Evolutionary conservation across 2,888 invertebrate species (phyloP).

Genomic region (Octonoba sinensis): DNA sequence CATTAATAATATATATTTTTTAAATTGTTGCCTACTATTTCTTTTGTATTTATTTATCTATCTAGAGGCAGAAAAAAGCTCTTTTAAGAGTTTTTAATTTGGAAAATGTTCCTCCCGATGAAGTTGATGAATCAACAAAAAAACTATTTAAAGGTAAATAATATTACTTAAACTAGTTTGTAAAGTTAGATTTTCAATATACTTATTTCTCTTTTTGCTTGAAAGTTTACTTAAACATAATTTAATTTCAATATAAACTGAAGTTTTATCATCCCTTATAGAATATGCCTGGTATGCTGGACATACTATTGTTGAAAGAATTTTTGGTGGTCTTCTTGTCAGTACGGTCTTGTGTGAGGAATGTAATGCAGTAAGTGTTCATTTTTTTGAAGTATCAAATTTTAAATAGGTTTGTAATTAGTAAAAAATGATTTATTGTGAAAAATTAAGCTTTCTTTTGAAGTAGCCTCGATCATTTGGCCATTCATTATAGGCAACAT

Average conservation of each 20-base stretch:
- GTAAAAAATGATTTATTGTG: no score
- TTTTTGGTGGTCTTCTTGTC: conserved; percentile 93
- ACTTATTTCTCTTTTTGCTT: background rate
- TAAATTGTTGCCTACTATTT: no score
- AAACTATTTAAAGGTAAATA: conserved; percentile 78
- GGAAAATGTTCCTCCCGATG: conserved; percentile 81
- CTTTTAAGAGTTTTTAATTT: conserved; percentile 84
- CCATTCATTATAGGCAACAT: no score
- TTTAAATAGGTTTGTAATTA: background rate
- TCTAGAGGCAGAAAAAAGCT: conserved; percentile 82
- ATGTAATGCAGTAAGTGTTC: conserved; percentile 76
- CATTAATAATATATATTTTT: no score
- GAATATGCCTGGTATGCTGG: conserved; percentile 81
- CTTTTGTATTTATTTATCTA: background rate
- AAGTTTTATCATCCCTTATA: conserved; percentile 8
- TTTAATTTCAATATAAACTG: background rate
- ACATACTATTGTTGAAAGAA: conserved; percentile 79
- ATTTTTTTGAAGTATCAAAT: background rate
- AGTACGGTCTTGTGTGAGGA: conserved; percentile 89
- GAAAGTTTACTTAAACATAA: background rate
- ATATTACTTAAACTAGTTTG: background rate
- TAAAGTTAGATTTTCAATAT: background rate
- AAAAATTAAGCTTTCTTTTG: no score
- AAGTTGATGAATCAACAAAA: conserved; percentile 82
- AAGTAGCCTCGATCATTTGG: no score